Base-by-base conservation (phyloP, 2,888 invertebrate genomes). In the Autographa pulchrina region DNA sequence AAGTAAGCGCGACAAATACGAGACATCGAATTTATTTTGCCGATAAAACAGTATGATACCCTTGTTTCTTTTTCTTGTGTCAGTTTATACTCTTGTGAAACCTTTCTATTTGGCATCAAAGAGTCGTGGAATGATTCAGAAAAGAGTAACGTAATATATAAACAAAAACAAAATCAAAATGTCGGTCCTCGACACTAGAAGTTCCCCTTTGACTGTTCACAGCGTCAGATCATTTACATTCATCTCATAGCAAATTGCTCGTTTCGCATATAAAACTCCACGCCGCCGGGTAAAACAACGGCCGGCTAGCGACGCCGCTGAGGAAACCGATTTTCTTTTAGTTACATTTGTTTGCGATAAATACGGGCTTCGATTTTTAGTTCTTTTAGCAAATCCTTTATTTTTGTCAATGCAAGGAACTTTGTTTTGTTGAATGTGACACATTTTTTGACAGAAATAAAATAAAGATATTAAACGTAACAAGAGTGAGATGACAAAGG, bases 231-330 rank as follows among this genome's bases (percentile, higher is more conserved):
- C 78, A 77, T 82, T 82, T 81, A 81, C 78, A 81, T 80, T 85
- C 73, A 81, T 81, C 74, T 75, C 74, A 81, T 74, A 69, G 75
- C 78, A 81, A 84, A 83, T 78, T 78, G 80, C 72, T 79, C 77
- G 75, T 75, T 84, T 82, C 78, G 77, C 75, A 79, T 83, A 84
- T 81, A 86, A 82, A 83, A 86, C 56, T 78, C 70, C 31, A 68
- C 68, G 72, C 65, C 67, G 74, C 38, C 38, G 72, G 60, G 52
- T 71, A 73, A 70, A 70, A 70, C 76, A 86, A 74, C 64, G 75
- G 62, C 58, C 64, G 65, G 69, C 61, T 68, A 75, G 64, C 59
- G 61, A 41, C 70, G 63, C 68, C 68, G 54, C 32, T 25, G 65
- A 68, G 61, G 65, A 70, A 41, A 64, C 62, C 43, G 32, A 32